A percentile compares a stretch with the other conserved stretches of the same genome.
These are phyloP conservation scores for Diachasma alloeum DNA, from an alignment of 1,140 invertebrate genomes.

Conservation along the genomic window DNA sequence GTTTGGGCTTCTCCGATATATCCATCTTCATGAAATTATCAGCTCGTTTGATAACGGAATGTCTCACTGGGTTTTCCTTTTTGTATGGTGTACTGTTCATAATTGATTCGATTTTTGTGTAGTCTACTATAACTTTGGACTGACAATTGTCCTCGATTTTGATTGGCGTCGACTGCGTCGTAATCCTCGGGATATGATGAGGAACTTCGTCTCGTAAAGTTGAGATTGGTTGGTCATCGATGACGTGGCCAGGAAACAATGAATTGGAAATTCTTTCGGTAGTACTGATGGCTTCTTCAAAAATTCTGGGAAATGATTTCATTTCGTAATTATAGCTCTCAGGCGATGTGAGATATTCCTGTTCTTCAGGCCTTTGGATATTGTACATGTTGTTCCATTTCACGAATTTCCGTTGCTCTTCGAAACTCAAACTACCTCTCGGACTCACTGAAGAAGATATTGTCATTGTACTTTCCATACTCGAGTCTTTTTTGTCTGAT, in stretches of 20 bases:
- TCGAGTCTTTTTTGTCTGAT: conserved; percentile 60
- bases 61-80: conserved; percentile 50
- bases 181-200: conserved; percentile 43
- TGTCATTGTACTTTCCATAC: conserved; percentile 52
- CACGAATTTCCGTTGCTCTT: conserved; percentile 61
- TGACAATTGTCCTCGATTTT: conserved; percentile 52
- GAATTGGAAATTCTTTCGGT: conserved; percentile 50
- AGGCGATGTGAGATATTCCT: conserved; percentile 36
- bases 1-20: conserved; percentile 23
- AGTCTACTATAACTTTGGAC: conserved; percentile 56
- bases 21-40: conserved; percentile 55
- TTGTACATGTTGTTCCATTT: conserved; percentile 64
- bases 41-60: conserved; percentile 60
- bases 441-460: conserved; percentile 45
- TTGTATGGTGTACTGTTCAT: conserved; percentile 55
- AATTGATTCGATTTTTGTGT: conserved; percentile 62
- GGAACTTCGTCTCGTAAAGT: conserved; percentile 49
- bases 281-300: conserved; percentile 55
- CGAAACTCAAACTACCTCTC: conserved; percentile 54
- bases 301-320: conserved; percentile 48
- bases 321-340: conserved; percentile 48
- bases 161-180: conserved; percentile 60
- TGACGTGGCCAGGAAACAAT: conserved; percentile 25
- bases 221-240: conserved; percentile 1
- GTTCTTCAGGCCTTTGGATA: conserved; percentile 43